Evolutionary conservation across 1,140 invertebrate genomes (phyloP).

Genomic region (Aphelenchoides fujianensis): DNA sequence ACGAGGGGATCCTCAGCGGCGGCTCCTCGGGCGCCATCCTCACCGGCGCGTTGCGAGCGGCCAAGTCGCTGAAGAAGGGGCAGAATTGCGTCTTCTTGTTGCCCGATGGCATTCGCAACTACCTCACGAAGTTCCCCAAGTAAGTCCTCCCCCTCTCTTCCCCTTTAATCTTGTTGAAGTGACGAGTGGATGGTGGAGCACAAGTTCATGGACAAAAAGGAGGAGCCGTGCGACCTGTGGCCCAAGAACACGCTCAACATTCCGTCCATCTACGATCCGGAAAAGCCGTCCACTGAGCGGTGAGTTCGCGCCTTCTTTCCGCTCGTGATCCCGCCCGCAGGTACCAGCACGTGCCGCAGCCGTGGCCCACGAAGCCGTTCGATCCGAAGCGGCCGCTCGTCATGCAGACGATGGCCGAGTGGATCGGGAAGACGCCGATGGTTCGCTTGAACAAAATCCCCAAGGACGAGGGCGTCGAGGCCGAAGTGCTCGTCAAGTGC

Average conservation of each 20-base stretch:
- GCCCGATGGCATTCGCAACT: slow-evolving; percentile 91
- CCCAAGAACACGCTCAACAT: slow-evolving; percentile 37
- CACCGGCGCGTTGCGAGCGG: slow-evolving; percentile 73
- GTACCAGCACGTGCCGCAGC: slow-evolving; percentile 33
- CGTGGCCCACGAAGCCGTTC: slow-evolving; percentile 31
- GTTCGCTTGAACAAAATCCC: slow-evolving; percentile 78
- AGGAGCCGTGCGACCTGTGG: neutral
- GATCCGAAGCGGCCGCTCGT: slow-evolving; percentile 33
- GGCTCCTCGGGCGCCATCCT: slow-evolving; percentile 74
- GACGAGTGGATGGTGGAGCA: slow-evolving; percentile 91
- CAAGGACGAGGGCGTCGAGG: slow-evolving; percentile 34
- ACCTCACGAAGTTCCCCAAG: slow-evolving; percentile 88
- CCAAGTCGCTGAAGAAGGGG: slow-evolving; percentile 74
- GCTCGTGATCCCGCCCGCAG: too few relatives aligned
- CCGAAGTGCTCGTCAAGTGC: slow-evolving; percentile 79
- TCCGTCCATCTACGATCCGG: slow-evolving; percentile 25
- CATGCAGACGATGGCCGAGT: slow-evolving; percentile 38
- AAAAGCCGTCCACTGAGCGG: slow-evolving; percentile 20
- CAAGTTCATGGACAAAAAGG: slow-evolving; percentile 64
- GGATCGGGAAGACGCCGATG: slow-evolving; percentile 83
- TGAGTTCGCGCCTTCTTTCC: too few relatives aligned
- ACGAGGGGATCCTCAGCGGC: slow-evolving; percentile 88
- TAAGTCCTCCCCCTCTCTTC: too few relatives aligned
- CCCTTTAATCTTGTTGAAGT: too few relatives aligned
- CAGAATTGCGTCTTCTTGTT: slow-evolving; percentile 84